Percentiles rank a stretch among this genome's conserved stretches.
Conservation (phyloP, 2,888 invertebrate genomes). For the Pseudococcus longispinus region DNA sequence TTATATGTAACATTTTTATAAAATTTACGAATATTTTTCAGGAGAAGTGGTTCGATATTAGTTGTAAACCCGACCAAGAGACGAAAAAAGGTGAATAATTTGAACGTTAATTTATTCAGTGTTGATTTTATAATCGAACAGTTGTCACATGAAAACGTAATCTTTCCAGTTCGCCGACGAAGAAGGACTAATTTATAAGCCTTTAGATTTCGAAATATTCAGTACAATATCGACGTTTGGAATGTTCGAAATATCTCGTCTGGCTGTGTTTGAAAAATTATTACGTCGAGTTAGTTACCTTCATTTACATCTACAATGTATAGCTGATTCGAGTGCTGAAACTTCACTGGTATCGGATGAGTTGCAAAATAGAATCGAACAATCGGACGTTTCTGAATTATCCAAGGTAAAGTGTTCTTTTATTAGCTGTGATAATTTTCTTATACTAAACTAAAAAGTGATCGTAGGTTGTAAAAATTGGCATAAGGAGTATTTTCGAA, state of each 20-base stretch:
- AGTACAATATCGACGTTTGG: conserved; percentile 52
- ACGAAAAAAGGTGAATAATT: conserved; percentile 49
- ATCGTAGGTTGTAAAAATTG: conserved; percentile 77
- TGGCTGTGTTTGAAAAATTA: conserved; percentile 55
- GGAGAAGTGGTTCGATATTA: conserved; percentile 44
- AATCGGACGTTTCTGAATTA: conserved; percentile 20
- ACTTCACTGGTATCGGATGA: neutral
- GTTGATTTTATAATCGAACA: too few relatives aligned
- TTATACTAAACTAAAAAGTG: neutral
- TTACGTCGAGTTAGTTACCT: conserved; percentile 47
- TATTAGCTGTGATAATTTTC: neutral
- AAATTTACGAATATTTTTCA: neutral
- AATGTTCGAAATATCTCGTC: conserved; percentile 47
- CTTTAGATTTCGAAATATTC: conserved; percentile 51
- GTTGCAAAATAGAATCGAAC: neutral
- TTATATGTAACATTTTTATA: neutral
- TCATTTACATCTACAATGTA: conserved; percentile 38
- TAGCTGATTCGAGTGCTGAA: conserved; percentile 17
- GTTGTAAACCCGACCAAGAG: conserved; percentile 51
- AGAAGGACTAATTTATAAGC: conserved; percentile 49
- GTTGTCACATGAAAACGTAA: neutral
- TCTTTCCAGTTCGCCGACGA: conserved; percentile 49
- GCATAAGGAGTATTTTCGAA: conserved; percentile 86
- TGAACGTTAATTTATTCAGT: neutral
- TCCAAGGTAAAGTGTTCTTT: conserved; percentile 29